These are phyloP conservation scores for Oikopleura dioica DNA, from an alignment of 23 tunicate genomes.

Conservation along the genomic window DNA sequence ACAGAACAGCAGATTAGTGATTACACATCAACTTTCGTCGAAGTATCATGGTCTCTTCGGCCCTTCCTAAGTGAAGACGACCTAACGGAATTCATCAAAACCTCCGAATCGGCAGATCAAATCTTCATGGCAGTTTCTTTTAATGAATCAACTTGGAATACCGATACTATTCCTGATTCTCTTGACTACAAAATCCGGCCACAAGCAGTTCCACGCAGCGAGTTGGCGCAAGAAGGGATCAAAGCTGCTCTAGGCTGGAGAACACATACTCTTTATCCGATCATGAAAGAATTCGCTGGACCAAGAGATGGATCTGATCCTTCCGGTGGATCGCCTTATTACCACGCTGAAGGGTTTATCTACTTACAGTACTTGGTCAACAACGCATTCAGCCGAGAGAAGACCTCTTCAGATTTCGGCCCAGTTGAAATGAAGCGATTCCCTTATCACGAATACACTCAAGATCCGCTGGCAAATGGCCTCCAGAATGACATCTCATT, in stretches of 20 bases:
- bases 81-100: too few species aligned
- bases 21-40: too few species aligned
- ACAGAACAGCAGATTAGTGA: too few species aligned
- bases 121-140: too few species aligned
- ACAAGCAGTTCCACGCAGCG: background rate
- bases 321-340: background rate
- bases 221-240: background rate
- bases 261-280: background rate
- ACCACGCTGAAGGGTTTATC: background rate
- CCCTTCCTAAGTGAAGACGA: too few species aligned
- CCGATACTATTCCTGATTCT: background rate
- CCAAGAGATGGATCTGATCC: background rate
- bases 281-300: background rate
- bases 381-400: background rate
- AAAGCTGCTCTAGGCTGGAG: background rate
- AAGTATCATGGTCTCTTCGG: too few species aligned
- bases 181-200: background rate
- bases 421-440: background rate
- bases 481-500: too few species aligned
- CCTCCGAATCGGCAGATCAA: too few species aligned
- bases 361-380: background rate
- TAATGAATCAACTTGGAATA: too few species aligned
- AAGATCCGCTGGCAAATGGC: background rate
- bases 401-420: background rate
- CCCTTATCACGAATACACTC: background rate